Conservation (phyloP, 2,888 invertebrate genomes). For the Drosophila barbarae region DNA sequence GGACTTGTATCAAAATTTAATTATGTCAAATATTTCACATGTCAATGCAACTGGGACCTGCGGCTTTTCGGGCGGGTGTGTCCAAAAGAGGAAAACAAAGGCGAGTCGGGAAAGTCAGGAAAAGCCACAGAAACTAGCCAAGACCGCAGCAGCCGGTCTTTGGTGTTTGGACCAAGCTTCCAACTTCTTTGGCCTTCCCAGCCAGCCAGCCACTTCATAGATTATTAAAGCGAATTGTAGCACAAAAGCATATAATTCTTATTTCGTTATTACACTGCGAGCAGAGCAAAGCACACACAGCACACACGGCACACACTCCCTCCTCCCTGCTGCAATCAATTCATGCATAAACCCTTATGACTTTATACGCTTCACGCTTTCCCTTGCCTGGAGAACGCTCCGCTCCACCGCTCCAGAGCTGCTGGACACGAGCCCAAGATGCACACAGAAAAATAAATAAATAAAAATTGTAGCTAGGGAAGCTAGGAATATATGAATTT, state of each 20-base stretch:
- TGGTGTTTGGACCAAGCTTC: not conserved
- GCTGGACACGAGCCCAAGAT: conserved; percentile 18
- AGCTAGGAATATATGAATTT: no score
- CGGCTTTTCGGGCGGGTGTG: not conserved
- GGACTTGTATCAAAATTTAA: conserved; percentile 76
- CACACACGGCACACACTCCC: not conserved
- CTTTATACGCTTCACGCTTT: conserved; percentile 76
- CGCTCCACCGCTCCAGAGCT: conserved; percentile 32
- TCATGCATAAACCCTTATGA: conserved; percentile 75
- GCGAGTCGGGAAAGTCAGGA: not conserved
- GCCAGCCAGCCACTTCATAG: conserved; percentile 66
- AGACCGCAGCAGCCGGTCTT: conserved; percentile 11
- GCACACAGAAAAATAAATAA: not conserved
- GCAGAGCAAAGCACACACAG: not conserved
- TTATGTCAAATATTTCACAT: conserved; percentile 77
- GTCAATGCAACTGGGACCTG: conserved; percentile 62
- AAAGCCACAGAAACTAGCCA: conserved; percentile 28
- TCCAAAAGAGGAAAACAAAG: conserved; percentile 5
- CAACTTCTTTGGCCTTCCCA: conserved; percentile 10
- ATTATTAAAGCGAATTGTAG: conserved; percentile 75
- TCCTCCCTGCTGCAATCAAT: conserved; percentile 64
- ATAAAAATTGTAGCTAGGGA: not conserved
- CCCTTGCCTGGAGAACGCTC: conserved; percentile 59
- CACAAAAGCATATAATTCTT: conserved; percentile 66
- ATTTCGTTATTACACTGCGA: conserved; percentile 61